Base-by-base conservation (phyloP, 2,797 vertebrate genomes). In the Pelochelys cantorii region DNA sequence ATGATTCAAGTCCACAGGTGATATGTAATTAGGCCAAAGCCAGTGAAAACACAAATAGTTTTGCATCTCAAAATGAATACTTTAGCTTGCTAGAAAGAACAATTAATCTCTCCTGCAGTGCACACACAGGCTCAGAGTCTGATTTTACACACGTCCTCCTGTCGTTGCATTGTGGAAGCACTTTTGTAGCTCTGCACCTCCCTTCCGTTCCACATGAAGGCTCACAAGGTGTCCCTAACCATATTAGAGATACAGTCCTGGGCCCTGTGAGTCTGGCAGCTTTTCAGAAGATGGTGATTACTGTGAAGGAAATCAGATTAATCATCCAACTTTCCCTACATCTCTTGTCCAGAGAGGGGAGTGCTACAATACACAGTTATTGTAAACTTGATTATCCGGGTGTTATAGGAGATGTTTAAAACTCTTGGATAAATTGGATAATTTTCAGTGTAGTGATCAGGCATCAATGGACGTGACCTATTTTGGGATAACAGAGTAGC, bases 21-120 rank as follows among this genome's bases (percentile, higher is more conserved):
- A 95, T 74, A 89, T 90, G 93, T 93, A 97, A 97, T 96, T 96
- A 97, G 96, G 82, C 71, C 81, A 92, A 95, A 94, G 94, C 89
- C 89, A 94, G 92, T 84, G 90, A 97, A 96, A 96, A 95, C 92
- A 97, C 94, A 96, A 94, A 93, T 91, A 94, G 94, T 95, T 90
- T 93, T 93, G 81, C 93, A 93, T 95, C 96, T 87, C 93, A 89
- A 86, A 87, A 94, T 92, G 87, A 95, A 85, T 88, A 88, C 83
- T 90, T 94, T 23, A 87, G 90, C 93, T 93, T 86, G 93, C 92
- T 97, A 85, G 14, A 96, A 93, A 91, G 94, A 95, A 96, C 88
- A 95, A 92, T 95, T 94, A 93, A 96, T 74, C 85, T 88, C 71
- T 86, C 91, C 95, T 90, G 74, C 93, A 90, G 85, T 93, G 86